Conservation (phyloP, 2,888 invertebrate species). For the Meganola albula region DNA sequence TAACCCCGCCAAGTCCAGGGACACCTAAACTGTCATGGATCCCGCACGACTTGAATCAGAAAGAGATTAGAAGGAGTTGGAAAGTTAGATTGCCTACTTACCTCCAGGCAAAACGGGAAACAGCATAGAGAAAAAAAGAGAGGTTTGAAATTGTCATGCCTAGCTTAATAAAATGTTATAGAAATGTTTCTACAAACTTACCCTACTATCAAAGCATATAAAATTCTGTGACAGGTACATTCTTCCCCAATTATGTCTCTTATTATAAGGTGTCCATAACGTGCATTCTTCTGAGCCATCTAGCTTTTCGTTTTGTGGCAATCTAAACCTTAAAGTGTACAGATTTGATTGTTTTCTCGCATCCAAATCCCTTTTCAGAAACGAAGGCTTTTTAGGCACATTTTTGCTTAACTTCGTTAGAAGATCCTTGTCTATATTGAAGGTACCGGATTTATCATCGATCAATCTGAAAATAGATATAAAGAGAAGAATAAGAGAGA, state of each 20-base stretch:
- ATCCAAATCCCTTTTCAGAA: constrained; percentile 95
- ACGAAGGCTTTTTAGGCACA: constrained; percentile 92
- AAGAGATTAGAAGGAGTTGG: too few relatives aligned
- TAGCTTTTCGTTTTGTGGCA: constrained; percentile 93
- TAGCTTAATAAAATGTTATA: background rate
- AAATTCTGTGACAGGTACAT: constrained; percentile 96
- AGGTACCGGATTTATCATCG: constrained; percentile 91
- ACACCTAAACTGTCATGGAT: too few relatives aligned
- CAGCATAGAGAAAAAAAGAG: too few relatives aligned
- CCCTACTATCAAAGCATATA: constrained; percentile 96
- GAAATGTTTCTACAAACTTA: too few relatives aligned
- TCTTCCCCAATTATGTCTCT: constrained; percentile 90
- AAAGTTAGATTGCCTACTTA: too few relatives aligned
- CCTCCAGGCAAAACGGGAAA: too few relatives aligned
- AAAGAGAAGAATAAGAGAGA: too few relatives aligned
- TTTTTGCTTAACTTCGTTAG: constrained; percentile 91
- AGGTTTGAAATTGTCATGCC: background rate
- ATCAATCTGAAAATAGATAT: constrained; percentile 86
- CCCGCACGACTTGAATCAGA: too few relatives aligned
- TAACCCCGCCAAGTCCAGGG: too few relatives aligned
- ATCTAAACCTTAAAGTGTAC: constrained; percentile 88
- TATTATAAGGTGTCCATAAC: constrained; percentile 96
- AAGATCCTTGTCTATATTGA: constrained; percentile 92
- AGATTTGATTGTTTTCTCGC: constrained; percentile 96
- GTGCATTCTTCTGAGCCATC: constrained; percentile 96